Percentiles rank a stretch among this genome's conserved stretches.
Evolutionary conservation across 2,797 vertebrate genomes (phyloP).

Genomic region (Macrochelys suwanniensis): DNA sequence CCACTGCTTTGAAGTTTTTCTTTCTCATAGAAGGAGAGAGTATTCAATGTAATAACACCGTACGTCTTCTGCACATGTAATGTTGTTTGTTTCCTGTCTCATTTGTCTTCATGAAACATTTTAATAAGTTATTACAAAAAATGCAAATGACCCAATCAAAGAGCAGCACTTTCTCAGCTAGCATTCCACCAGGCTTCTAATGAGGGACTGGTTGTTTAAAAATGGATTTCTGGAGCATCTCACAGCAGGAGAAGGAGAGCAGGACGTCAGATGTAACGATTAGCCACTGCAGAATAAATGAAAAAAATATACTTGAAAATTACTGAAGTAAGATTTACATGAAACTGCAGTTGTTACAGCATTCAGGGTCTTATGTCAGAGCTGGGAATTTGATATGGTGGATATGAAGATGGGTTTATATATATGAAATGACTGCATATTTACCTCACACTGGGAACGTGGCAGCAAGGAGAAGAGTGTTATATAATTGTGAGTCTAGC

Average conservation of each 20-base stretch:
- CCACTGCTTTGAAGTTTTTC: neutral
- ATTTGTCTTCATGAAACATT: neutral
- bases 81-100: neutral
- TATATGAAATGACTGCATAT: neutral
- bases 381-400: neutral
- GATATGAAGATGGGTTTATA: fast-evolving
- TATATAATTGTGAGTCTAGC: neutral
- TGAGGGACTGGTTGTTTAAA: neutral
- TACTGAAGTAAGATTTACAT: constrained; percentile 26
- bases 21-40: neutral
- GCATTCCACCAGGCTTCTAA: constrained; percentile 40
- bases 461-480: neutral
- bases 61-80: neutral
- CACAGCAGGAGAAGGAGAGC: neutral
- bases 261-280: constrained; percentile 19
- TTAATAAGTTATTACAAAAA: constrained; percentile 7
- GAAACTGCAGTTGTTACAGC: neutral
- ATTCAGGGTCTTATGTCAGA: neutral
- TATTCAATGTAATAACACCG: neutral
- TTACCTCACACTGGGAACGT: fast-evolving
- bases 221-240: constrained; percentile 14
- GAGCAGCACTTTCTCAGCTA: constrained; percentile 15
- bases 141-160: constrained; percentile 47
- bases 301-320: constrained; percentile 8
- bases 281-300: neutral